Conservation (phyloP, 2,113 vertebrate species). For the Nipponia nippon region DNA sequence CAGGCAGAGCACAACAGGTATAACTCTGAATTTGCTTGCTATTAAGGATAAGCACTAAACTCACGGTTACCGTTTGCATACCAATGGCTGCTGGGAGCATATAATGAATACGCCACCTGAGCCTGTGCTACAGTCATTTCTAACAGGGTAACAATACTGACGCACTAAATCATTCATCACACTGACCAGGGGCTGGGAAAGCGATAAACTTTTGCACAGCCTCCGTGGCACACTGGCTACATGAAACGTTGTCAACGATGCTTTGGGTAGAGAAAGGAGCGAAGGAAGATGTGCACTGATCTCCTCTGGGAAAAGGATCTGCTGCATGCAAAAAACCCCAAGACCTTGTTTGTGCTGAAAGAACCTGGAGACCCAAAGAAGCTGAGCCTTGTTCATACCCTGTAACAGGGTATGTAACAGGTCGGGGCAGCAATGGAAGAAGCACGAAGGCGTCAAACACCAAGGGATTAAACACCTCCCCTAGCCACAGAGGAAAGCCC, state of each 20-base stretch:
- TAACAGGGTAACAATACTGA: not conserved
- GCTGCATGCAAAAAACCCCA: rapidly evolving
- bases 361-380: not conserved
- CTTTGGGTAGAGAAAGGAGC: not conserved
- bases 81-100: not conserved
- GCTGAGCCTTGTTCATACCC: not conserved
- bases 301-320: not conserved
- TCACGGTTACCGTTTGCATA: not conserved
- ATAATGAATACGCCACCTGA: not conserved
- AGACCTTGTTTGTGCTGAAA: not conserved
- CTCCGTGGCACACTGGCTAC: rapidly evolving
- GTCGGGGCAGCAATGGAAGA: rapidly evolving
- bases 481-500: not conserved
- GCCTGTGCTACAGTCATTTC: not conserved
- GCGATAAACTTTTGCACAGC: not conserved
- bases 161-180: not conserved
- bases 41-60: not conserved
- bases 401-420: not conserved
- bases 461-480: not conserved
- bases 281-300: not conserved
- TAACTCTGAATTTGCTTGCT: not conserved
- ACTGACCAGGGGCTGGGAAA: not conserved
- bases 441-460: not conserved
- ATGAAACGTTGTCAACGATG: rapidly evolving
- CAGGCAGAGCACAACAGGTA: not conserved